A percentile compares a stretch with the other conserved stretches of the same genome.
Evolutionary conservation across 2,888 invertebrate genomes (phyloP).

Genomic region (Chymomyza fuscimana): DNA sequence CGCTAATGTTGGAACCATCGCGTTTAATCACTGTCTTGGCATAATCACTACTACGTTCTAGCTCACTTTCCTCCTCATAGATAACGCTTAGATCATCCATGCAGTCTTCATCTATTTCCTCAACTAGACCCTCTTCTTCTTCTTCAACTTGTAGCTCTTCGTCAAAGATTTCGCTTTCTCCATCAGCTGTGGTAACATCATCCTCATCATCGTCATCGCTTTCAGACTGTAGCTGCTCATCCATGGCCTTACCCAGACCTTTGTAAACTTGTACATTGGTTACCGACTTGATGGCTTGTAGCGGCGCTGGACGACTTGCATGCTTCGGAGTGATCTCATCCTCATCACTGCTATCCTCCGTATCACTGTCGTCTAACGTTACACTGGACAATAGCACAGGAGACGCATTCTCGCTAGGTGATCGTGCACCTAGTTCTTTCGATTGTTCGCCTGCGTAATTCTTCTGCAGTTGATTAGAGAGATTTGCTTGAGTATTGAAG

Average conservation of each 20-base stretch:
- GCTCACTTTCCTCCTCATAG: conserved; percentile 83
- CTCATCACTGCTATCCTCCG: conserved; percentile 47
- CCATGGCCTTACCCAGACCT: conserved; percentile 29
- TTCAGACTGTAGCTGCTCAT: conserved; percentile 41
- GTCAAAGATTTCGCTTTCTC: conserved; percentile 72
- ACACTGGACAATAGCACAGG: conserved; percentile 41
- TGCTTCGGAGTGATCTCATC: conserved; percentile 57
- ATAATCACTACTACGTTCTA: conserved; percentile 72
- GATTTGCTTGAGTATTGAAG: conserved; percentile 63
- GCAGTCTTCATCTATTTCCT: conserved; percentile 71
- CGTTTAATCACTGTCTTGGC: conserved; percentile 59
- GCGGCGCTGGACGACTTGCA: conserved; percentile 44
- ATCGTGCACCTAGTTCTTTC: conserved; percentile 68
- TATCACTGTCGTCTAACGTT: conserved; percentile 38
- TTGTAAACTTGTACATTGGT: conserved; percentile 81
- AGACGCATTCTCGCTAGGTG: conserved; percentile 71
- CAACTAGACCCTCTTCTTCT: conserved; percentile 49
- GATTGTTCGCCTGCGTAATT: conserved; percentile 65
- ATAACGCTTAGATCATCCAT: conserved; percentile 82
- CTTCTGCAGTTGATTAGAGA: conserved; percentile 65
- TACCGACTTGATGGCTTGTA: conserved; percentile 81
- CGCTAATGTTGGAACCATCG: conserved; percentile 62
- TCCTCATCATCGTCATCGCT: conserved; percentile 75
- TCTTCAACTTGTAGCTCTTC: conserved; percentile 69
- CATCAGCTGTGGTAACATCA: conserved; percentile 76